Evolutionary conservation across 2,113 vertebrate species (phyloP).

Genomic region (Fukomys damarensis): DNA sequence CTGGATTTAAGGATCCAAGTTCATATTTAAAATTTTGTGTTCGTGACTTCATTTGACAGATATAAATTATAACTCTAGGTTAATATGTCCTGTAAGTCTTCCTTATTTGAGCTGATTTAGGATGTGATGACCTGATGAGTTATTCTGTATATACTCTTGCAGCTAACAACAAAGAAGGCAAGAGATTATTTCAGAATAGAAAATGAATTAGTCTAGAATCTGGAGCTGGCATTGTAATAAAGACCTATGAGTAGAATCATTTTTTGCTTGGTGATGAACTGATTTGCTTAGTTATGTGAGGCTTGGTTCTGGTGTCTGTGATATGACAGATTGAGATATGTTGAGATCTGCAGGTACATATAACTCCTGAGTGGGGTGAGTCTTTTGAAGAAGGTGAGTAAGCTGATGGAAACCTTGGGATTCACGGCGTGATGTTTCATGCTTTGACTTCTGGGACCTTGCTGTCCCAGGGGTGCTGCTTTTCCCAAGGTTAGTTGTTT

Average conservation of each 20-base stretch:
- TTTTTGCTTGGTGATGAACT: not conserved
- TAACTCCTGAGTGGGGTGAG: no score
- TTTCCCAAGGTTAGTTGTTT: not conserved
- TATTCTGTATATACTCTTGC: not conserved
- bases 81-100: slow-evolving; percentile 15
- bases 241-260: not conserved
- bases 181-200: slow-evolving; percentile 43
- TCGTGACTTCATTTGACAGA: not conserved
- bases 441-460: not conserved
- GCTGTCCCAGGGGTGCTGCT: not conserved
- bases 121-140: not conserved
- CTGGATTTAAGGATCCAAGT: slow-evolving; percentile 33
- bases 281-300: not conserved
- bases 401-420: not conserved
- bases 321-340: not conserved
- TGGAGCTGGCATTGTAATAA: not conserved
- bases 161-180: slow-evolving; percentile 44
- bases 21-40: slow-evolving; percentile 47
- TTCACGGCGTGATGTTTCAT: not conserved
- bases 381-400: not conserved
- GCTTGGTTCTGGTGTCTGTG: not conserved
- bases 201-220: not conserved
- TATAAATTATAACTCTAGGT: slow-evolving; percentile 25
- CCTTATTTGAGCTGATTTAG: slow-evolving; percentile 50
- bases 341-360: not conserved